Percentiles rank a stretch among this genome's conserved stretches.
Conservation (phyloP, 2,797 vertebrate genomes). For the Orientallactaga sibirica region DNA sequence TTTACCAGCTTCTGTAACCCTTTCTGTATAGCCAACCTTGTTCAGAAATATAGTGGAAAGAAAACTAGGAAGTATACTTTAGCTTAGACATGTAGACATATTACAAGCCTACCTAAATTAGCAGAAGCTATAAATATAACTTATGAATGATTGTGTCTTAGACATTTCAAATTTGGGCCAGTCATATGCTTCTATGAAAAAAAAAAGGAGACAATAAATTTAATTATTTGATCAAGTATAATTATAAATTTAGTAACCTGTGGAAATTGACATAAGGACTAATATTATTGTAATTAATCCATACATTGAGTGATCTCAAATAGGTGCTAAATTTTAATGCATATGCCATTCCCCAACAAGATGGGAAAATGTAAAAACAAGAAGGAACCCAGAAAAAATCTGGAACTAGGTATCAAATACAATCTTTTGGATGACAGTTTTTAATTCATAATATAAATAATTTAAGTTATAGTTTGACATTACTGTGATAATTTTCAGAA, state of each 20-base stretch:
- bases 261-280: not conserved
- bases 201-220: not conserved
- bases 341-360: no score
- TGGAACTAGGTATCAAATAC: no score
- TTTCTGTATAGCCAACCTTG: not conserved
- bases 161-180: not conserved
- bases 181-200: not conserved
- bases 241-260: not conserved
- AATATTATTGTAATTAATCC: no score
- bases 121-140: no score
- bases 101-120: not conserved
- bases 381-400: no score
- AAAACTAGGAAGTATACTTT: not conserved
- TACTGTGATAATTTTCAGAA: not conserved
- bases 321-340: no score
- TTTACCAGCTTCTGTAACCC: rapidly evolving
- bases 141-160: not conserved
- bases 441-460: no score
- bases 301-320: no score
- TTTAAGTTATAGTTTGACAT: no score
- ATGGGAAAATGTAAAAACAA: no score
- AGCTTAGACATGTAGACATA: not conserved
- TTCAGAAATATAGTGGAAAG: not conserved
- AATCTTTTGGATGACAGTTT: no score
- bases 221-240: not conserved